These are phyloP conservation scores for Crocodylus rhombifer DNA, from an alignment of 2,797 vertebrate species.

Conservation along the genomic window DNA sequence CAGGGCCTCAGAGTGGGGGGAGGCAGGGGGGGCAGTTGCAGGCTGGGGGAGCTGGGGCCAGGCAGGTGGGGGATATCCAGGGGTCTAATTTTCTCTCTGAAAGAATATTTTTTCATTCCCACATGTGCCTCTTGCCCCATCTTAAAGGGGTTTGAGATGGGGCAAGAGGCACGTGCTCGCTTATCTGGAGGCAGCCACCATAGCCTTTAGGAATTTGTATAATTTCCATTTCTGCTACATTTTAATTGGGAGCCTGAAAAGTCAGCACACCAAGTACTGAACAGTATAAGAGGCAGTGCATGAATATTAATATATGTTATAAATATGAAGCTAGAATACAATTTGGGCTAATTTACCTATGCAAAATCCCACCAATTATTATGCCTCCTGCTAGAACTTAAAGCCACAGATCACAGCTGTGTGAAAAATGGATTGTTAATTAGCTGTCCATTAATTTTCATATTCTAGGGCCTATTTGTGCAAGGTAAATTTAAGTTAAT, in stretches of 20 bases:
- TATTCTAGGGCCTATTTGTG: slow-evolving; percentile 19
- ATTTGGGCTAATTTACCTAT: not conserved
- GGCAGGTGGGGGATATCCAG: too few relatives aligned
- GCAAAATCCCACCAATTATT: not conserved
- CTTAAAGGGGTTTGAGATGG: too few relatives aligned
- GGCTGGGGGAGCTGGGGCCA: too few relatives aligned
- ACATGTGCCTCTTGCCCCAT: too few relatives aligned
- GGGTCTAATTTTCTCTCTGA: too few relatives aligned
- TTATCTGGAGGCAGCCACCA: not conserved
- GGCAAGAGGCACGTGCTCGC: too few relatives aligned
- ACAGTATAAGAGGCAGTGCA: not conserved
- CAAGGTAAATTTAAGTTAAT: slow-evolving; percentile 39
- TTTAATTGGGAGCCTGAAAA: slow-evolving; percentile 9
- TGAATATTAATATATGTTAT: not conserved
- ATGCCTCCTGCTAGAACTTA: not conserved
- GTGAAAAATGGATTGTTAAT: slow-evolving; percentile 16
- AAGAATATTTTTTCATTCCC: too few relatives aligned
- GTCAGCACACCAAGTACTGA: not conserved
- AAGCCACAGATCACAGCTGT: not conserved
- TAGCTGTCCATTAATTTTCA: slow-evolving; percentile 38
- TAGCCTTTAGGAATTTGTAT: not conserved
- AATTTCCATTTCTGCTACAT: not conserved
- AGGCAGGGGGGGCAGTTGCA: too few relatives aligned
- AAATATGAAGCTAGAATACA: slow-evolving; percentile 1
- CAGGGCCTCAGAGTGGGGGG: too few relatives aligned